phyloP scores from a whole-genome alignment of 2,113 vertebrate genomes.

The Caretta caretta region DNA sequence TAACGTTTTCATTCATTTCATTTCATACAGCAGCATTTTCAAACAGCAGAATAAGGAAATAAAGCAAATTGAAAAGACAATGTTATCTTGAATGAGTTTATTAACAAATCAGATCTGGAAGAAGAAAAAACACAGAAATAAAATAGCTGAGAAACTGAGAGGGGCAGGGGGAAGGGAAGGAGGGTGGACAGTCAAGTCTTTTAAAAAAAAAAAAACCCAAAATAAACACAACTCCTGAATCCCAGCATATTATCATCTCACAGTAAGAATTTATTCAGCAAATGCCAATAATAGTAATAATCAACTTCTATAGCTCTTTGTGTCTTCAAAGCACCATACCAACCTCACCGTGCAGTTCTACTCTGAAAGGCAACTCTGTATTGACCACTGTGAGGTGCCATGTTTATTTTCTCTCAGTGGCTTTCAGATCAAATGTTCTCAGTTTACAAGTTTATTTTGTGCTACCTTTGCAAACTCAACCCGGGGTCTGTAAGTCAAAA shows the following conservation, averaged over 20 bases:
- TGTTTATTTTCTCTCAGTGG: neutral
- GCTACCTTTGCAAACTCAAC: neutral
- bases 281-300: neutral
- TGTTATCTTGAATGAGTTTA: neutral
- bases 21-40: neutral
- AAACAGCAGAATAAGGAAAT: slow-evolving; percentile 21
- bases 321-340: fast-evolving
- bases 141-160: slow-evolving; percentile 1
- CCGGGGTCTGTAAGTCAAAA: neutral
- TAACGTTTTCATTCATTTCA: neutral
- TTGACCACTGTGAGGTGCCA: neutral
- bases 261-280: slow-evolving; percentile 17
- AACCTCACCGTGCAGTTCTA: neutral
- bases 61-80: neutral
- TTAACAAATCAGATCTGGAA: neutral
- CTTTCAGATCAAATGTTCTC: neutral
- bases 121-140: slow-evolving; percentile 11
- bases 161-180: neutral
- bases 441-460: neutral
- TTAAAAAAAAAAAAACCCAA: neutral
- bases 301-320: neutral
- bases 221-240: fast-evolving
- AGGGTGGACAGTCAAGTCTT: neutral
- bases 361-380: neutral
- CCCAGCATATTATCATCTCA: slow-evolving; percentile 18